Conservation (phyloP, 2,113 vertebrate species). For the Cheilinus undulatus region DNA sequence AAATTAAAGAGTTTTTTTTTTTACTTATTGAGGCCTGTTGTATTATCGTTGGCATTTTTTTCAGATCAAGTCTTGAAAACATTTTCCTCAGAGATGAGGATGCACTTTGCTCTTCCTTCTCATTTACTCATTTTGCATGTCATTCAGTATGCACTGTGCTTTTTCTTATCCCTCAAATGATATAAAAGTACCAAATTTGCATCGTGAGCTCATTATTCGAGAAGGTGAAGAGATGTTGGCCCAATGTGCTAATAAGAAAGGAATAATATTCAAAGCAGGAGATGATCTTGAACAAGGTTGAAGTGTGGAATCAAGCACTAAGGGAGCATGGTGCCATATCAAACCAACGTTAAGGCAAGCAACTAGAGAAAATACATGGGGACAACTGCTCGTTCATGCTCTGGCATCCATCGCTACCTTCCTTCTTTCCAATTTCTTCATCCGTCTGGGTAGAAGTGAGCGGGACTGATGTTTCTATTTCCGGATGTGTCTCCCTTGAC, state of each 20-base stretch:
- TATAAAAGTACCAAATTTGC: slow-evolving; percentile 45
- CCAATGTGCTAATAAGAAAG: slow-evolving; percentile 29
- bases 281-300: slow-evolving; percentile 2
- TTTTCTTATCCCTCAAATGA: slow-evolving; percentile 12
- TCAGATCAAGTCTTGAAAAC: slow-evolving; percentile 54
- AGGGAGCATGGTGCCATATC: neutral
- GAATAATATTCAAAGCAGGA: slow-evolving; percentile 11
- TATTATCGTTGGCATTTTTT: slow-evolving; percentile 56
- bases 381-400: neutral
- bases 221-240: slow-evolving; percentile 34
- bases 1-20: too few species aligned
- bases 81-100: slow-evolving; percentile 38
- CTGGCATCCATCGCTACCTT: slow-evolving; percentile 30
- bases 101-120: slow-evolving; percentile 24
- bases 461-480: slow-evolving; percentile 69
- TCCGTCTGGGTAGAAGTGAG: slow-evolving; percentile 56
- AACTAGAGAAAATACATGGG: neutral
- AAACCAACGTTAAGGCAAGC: slow-evolving; percentile 1
- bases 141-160: slow-evolving; percentile 32
- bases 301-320: neutral
- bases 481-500: slow-evolving; percentile 52
- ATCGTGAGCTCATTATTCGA: slow-evolving; percentile 58
- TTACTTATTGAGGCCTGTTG: too few species aligned
- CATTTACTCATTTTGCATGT: slow-evolving; percentile 52
- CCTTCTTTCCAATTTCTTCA: slow-evolving; percentile 34